Base-by-base conservation (phyloP, 2,113 vertebrate genomes). In the Sciurus niger region DNA sequence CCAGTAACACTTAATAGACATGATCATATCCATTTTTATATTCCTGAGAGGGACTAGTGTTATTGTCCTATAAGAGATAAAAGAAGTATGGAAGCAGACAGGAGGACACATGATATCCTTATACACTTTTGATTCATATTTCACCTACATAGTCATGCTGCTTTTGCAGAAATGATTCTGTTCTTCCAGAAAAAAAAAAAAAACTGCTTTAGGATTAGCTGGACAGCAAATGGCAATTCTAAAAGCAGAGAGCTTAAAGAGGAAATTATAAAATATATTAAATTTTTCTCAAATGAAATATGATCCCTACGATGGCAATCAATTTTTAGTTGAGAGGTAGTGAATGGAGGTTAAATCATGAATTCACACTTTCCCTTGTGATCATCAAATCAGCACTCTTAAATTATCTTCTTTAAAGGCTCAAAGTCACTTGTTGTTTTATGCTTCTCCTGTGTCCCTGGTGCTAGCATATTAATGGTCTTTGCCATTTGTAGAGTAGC, bases 401-500 rank as follows among this genome's bases (percentile, higher is more conserved):
- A 97, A 98, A 97, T 98, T 97, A 93, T 95, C 96, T 97, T 94
- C 83, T 97, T 98, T 95, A 96, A 98, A 96, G 83, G 28, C 93
- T 96, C 43, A 90, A 89, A 93, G 92, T 95, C 83, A 89, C 92
- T 98, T 98, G 96, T 98, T 98, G 97, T 98, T 97, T 94, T 98
- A 96, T 79, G 37, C 96, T 95, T 96, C 18, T 58, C 77, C 89
- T 87, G 30, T 95, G 86, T 90, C 98, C 91, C 91, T 72, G 79
- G 96, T 96, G 96, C 95, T 97, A 97, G 88, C 93, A 92, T 97
- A 97, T 98, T 98, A 98, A 98, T 97, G 93, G 92, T 97, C 94
- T 98, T 98, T 98, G 96, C 88, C 95, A 98, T 98, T 98, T 98
- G 94, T 98, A 95, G 97, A 97, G 93, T 96, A 98, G 96, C 96